Percentiles rank a stretch among this genome's conserved stretches.
These are phyloP conservation scores for Apodemia mormo DNA, from an alignment of 2,888 invertebrate species.

Conservation along the genomic window DNA sequence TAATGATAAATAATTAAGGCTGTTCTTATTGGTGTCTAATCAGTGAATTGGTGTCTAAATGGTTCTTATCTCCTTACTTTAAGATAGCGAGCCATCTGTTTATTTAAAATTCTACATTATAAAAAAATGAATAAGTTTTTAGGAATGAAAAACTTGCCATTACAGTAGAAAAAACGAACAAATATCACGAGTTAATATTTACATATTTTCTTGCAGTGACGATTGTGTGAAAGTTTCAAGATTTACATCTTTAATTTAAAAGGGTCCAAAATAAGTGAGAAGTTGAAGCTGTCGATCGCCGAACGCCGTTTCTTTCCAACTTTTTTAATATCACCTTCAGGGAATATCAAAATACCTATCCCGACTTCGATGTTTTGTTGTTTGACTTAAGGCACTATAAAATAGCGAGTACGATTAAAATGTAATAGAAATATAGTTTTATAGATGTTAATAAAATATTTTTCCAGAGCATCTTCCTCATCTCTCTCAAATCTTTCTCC, in stretches of 20 bases:
- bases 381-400: not conserved
- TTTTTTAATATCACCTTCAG: conserved; percentile 28
- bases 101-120: too few relatives aligned
- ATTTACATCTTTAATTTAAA: conserved; percentile 18
- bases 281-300: conserved; percentile 18
- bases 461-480: too few relatives aligned
- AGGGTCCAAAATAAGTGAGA: conserved; percentile 25
- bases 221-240: conserved; percentile 16
- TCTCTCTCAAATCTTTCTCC: too few relatives aligned
- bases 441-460: not conserved
- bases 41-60: too few relatives aligned
- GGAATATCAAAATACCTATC: conserved; percentile 27
- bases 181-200: conserved; percentile 6
- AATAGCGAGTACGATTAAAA: not conserved
- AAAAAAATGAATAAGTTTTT: too few relatives aligned
- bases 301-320: conserved; percentile 25
- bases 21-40: too few relatives aligned
- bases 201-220: conserved; percentile 12
- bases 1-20: too few relatives aligned
- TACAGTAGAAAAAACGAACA: not conserved
- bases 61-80: too few relatives aligned
- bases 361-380: not conserved
- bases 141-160: not conserved
- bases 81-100: too few relatives aligned
- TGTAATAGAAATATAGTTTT: not conserved